A percentile compares a stretch with the other conserved stretches of the same genome.
Conservation (phyloP, 2,113 vertebrate species). For the Proteles cristata region DNA sequence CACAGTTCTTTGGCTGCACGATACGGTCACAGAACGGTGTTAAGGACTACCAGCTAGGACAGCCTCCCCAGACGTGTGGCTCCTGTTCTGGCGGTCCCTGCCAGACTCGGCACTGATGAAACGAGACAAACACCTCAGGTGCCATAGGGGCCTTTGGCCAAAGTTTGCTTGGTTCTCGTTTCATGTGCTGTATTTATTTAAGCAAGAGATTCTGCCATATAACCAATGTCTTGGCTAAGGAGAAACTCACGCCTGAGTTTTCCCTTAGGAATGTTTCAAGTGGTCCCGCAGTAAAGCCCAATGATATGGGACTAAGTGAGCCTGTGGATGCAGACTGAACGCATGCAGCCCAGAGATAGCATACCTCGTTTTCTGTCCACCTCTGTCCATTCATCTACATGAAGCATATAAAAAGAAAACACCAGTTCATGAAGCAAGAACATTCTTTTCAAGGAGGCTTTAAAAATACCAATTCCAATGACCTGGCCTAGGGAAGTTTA, state of each 20-base stretch:
- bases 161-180: neutral
- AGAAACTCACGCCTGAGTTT: conserved; percentile 34
- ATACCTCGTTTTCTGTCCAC: conserved; percentile 98
- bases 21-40: neutral
- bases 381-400: conserved; percentile 97
- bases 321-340: conserved; percentile 74
- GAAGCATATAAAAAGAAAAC: conserved; percentile 90
- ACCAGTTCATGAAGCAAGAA: conserved; percentile 85
- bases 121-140: neutral
- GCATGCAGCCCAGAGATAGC: conserved; percentile 85
- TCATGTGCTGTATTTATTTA: neutral
- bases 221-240: neutral
- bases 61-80: neutral
- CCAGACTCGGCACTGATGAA: neutral
- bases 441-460: conserved; percentile 74
- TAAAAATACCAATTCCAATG: conserved; percentile 69
- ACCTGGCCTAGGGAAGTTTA: neutral
- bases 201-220: conserved; percentile 13
- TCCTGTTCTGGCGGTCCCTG: neutral
- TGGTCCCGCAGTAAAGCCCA: neutral
- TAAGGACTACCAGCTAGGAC: neutral
- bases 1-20: neutral
- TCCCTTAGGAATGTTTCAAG: neutral
- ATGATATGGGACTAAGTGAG: conserved; percentile 60
- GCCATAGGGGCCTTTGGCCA: neutral